Conservation (phyloP, 2,888 invertebrate genomes). For the Nineta flava region DNA sequence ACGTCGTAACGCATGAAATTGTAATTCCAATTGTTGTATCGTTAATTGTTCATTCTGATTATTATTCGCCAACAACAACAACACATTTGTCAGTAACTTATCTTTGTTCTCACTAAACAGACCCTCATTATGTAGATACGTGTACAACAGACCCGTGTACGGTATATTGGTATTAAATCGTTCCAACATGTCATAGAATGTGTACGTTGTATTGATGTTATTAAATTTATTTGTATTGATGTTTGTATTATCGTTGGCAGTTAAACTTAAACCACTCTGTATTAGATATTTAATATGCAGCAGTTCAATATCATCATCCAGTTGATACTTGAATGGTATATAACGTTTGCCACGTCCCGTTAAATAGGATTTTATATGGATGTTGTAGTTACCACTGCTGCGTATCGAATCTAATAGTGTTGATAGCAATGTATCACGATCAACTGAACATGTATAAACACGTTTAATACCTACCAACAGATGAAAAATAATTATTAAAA, state of each 20-base stretch:
- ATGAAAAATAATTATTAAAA: too few relatives aligned
- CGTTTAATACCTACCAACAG: too few relatives aligned
- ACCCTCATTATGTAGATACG: conserved; percentile 94
- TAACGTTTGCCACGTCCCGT: conserved; percentile 78
- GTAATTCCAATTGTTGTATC: conserved; percentile 72
- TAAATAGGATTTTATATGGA: conserved; percentile 76
- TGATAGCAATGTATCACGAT: conserved; percentile 80
- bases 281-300: conserved; percentile 70
- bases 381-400: conserved; percentile 91
- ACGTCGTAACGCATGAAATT: conserved; percentile 86
- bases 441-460: too few relatives aligned
- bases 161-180: conserved; percentile 96
- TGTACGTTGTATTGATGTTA: conserved; percentile 39
- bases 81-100: conserved; percentile 82
- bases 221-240: too few relatives aligned
- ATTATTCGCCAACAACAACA: conserved; percentile 67
- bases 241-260: too few relatives aligned
- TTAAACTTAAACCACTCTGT: conserved; percentile 18
- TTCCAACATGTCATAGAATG: conserved; percentile 68
- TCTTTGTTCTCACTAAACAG: conserved; percentile 97
- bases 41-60: conserved; percentile 44
- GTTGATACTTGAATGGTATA: conserved; percentile 74
- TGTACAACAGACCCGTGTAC: conserved; percentile 92
- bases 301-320: conserved; percentile 94
- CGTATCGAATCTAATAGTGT: conserved; percentile 92